Evolutionary conservation across 2,113 vertebrate genomes (phyloP), one percentile per base, ranked within the genome.

Genomic region (Herpailurus yagouaroundi): DNA sequence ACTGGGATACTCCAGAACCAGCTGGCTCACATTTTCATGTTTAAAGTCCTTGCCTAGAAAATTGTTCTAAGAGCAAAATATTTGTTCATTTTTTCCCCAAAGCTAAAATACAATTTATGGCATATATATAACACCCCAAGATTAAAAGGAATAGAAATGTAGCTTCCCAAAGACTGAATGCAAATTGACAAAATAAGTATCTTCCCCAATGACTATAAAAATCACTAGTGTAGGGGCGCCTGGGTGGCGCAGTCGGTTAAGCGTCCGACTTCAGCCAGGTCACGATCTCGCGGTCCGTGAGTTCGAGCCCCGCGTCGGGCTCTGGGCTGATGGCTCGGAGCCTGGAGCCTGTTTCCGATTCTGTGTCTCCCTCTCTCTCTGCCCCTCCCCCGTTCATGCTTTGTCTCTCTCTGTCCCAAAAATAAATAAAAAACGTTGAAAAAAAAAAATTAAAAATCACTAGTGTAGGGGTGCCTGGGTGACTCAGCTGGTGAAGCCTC

Each of bases 61-160:
- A 80, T 71, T 38, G 79, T 64, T 76, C 66, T 77, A 97, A 71
- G 10, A 77, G 14, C 21, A 79, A 77, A 81, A 5, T 36, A 89
- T 64, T 31, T 69, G n/a, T 74, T 77, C 74, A 92, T 71, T 89
- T 85, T 50, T 27, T n/a, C n/a, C 14, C 23, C 16, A 4, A 94
- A 66, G 57, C 73, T 95, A 81, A 92, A 88, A 80, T 27, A 76
- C 12, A 92, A 71, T 76, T 77, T 89, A 79, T 55, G 21, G 88
- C 45, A 45, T 5, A 63, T 45, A 89, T 21, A 64, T 36, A 92
- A 93, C 55, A 92, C 52, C 79, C 68, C 36, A 83, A 82, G 74
- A 82, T 83, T 55, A 87, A 96, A 86, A 82, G 25, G 13, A 82
- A 63, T 7, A 79, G 29, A 95, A 95, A 95, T 36, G 38, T 10